phyloP scores from a whole-genome alignment of 1,140 invertebrate species.

The Lepidurus packardi region DNA sequence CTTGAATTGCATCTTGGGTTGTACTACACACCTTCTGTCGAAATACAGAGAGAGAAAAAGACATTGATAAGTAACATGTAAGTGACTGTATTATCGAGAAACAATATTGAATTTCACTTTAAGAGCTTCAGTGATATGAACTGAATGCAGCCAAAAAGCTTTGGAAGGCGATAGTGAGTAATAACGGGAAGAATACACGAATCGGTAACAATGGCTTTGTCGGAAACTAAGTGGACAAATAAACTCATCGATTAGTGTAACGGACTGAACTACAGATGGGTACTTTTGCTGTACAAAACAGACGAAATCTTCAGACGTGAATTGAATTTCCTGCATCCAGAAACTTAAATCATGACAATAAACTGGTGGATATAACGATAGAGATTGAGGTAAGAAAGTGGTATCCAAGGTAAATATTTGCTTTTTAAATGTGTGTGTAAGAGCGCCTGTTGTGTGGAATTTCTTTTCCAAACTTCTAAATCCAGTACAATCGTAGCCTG shows the following conservation, averaged over 20 bases:
- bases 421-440: conserved; percentile 49
- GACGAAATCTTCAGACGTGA: neutral
- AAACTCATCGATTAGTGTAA: conserved; percentile 27
- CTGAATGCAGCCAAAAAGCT: conserved; percentile 45
- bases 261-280: neutral
- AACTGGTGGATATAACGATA: conserved; percentile 34
- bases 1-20: neutral
- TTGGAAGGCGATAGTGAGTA: conserved; percentile 44
- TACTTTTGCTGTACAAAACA: neutral
- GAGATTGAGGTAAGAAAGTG: conserved; percentile 27
- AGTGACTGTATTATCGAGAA: neutral
- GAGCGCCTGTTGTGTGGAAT: conserved; percentile 49
- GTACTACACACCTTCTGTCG: neutral
- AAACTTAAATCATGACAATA: conserved; percentile 37
- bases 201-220: conserved; percentile 44
- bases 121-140: neutral
- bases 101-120: conserved; percentile 7
- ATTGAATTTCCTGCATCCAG: conserved; percentile 33
- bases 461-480: conserved; percentile 53
- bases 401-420: neutral
- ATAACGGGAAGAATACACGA: conserved; percentile 45
- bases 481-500: conserved; percentile 48
- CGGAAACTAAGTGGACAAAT: conserved; percentile 32
- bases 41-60: neutral
- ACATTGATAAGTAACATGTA: neutral